Evolutionary conservation across 2,797 vertebrate species (phyloP).

Genomic region (Neosilurus mollespiculum): DNA sequence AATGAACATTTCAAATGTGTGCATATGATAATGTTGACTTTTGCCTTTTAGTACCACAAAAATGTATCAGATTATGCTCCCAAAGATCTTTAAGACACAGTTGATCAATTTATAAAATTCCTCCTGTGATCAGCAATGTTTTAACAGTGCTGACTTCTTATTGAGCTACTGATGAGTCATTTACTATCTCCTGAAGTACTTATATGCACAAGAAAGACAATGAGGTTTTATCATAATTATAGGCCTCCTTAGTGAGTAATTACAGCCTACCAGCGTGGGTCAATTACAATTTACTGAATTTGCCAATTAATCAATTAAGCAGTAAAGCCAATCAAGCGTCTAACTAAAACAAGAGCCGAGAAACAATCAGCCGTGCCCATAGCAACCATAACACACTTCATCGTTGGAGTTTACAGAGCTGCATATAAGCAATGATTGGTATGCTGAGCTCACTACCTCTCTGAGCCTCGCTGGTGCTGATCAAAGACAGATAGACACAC

Average conservation of each 20-base stretch:
- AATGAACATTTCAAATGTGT: too few relatives aligned
- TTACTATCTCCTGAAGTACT: slow-evolving; percentile 35
- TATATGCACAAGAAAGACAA: slow-evolving; percentile 41
- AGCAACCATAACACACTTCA: slow-evolving; percentile 19
- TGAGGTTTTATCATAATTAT: slow-evolving; percentile 51
- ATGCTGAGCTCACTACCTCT: slow-evolving; percentile 21
- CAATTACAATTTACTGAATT: slow-evolving; percentile 45
- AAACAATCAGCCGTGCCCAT: slow-evolving; percentile 24
- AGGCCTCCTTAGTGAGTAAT: slow-evolving; percentile 50
- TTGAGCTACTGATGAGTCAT: slow-evolving; percentile 33
- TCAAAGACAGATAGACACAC: slow-evolving; percentile 25
- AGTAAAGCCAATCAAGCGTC: slow-evolving; percentile 41
- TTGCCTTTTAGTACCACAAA: too few relatives aligned
- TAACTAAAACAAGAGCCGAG: slow-evolving; percentile 34
- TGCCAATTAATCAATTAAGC: slow-evolving; percentile 50
- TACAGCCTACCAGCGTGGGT: slow-evolving; percentile 33
- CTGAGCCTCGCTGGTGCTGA: neutral
- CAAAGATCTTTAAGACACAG: neutral
- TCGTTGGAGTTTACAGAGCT: slow-evolving; percentile 4
- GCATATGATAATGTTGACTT: too few relatives aligned
- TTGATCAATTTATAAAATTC: neutral
- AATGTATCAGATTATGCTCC: too few relatives aligned
- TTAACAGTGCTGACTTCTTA: slow-evolving; percentile 28
- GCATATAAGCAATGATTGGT: slow-evolving; percentile 34
- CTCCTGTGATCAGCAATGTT: slow-evolving; percentile 10